Percentiles rank a stretch among this genome's conserved stretches.
Evolutionary conservation across 2,113 vertebrate genomes (phyloP).

Genomic region (Morone saxatilis): DNA sequence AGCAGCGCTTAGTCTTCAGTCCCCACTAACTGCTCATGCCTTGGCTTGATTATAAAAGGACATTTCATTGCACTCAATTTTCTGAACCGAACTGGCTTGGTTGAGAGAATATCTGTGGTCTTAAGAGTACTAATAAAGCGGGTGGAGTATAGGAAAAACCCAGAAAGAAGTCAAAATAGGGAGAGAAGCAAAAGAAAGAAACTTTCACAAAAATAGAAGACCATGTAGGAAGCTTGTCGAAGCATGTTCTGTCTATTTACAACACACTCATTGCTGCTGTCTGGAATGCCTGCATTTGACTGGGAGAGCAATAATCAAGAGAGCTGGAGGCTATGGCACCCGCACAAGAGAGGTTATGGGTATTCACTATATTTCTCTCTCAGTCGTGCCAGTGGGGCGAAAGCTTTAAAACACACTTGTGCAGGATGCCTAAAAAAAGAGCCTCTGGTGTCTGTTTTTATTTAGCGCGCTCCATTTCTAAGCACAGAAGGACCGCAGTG

Average conservation of each 20-base stretch:
- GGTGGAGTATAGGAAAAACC: conserved; percentile 34
- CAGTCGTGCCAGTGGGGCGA: conserved; percentile 22
- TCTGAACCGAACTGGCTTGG: conserved; percentile 40
- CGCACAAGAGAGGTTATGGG: conserved; percentile 37
- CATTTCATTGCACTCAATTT: conserved; percentile 51
- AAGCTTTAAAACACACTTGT: conserved; percentile 40
- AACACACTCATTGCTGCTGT: conserved; percentile 57
- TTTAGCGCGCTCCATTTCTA: conserved; percentile 43
- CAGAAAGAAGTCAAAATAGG: conserved; percentile 34
- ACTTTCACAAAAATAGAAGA: conserved; percentile 44
- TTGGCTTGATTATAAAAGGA: conserved; percentile 45
- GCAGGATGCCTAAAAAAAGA: conserved; percentile 45
- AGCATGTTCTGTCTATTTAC: conserved; percentile 74
- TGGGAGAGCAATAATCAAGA: conserved; percentile 56
- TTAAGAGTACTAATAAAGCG: conserved; percentile 45
- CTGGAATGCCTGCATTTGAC: conserved; percentile 70
- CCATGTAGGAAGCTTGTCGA: conserved; percentile 56
- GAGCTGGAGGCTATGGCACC: conserved; percentile 51
- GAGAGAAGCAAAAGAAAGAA: conserved; percentile 39
- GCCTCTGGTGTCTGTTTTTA: conserved; percentile 53
- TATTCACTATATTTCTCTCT: conserved; percentile 35
- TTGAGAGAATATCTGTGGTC: conserved; percentile 62
- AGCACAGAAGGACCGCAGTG: conserved; percentile 10
- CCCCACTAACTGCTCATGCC: conserved; percentile 17
- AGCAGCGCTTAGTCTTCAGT: conserved; percentile 28